Conservation (phyloP, 1,140 invertebrate species). For the Ceratoteleas bidentatus region DNA sequence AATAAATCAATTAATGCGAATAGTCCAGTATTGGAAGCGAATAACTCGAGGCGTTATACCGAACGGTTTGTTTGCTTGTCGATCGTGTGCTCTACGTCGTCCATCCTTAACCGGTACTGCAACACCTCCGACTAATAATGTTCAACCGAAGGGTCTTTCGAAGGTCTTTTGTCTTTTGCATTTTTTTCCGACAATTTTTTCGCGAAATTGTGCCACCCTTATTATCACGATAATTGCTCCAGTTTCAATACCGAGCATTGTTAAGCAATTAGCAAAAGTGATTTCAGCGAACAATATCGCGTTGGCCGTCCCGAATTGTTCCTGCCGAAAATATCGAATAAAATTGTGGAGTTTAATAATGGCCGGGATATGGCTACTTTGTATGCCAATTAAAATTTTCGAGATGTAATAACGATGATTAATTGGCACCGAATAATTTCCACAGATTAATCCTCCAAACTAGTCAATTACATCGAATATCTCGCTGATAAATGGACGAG, state of each 20-base stretch:
- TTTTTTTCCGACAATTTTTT: background rate
- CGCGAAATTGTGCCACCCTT: background rate
- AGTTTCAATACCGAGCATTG: background rate
- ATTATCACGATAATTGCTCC: background rate
- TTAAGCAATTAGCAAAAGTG: background rate
- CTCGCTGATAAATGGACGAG: slow-evolving; percentile 11
- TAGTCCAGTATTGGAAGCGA: slow-evolving; percentile 74
- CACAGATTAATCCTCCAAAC: slow-evolving; percentile 21
- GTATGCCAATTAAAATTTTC: slow-evolving; percentile 29
- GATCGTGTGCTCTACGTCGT: slow-evolving; percentile 19
- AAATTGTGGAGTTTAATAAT: slow-evolving; percentile 14
- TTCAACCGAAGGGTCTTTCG: slow-evolving; percentile 22
- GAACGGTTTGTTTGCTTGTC: slow-evolving; percentile 37
- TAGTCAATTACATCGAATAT: slow-evolving; percentile 20
- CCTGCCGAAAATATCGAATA: slow-evolving; percentile 1
- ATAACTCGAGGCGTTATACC: slow-evolving; percentile 51
- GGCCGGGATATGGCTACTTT: slow-evolving; percentile 16
- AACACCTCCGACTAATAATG: slow-evolving; percentile 54
- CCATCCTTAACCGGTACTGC: slow-evolving; percentile 31
- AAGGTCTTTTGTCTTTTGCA: background rate
- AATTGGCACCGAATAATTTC: slow-evolving; percentile 25
- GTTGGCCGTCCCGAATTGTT: background rate
- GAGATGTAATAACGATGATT: slow-evolving; percentile 21
- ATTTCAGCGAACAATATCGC: background rate
- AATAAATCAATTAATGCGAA: slow-evolving; percentile 75